Base-by-base conservation (phyloP, 2,113 vertebrate species). In the Nerophis lumbriciformis region DNA sequence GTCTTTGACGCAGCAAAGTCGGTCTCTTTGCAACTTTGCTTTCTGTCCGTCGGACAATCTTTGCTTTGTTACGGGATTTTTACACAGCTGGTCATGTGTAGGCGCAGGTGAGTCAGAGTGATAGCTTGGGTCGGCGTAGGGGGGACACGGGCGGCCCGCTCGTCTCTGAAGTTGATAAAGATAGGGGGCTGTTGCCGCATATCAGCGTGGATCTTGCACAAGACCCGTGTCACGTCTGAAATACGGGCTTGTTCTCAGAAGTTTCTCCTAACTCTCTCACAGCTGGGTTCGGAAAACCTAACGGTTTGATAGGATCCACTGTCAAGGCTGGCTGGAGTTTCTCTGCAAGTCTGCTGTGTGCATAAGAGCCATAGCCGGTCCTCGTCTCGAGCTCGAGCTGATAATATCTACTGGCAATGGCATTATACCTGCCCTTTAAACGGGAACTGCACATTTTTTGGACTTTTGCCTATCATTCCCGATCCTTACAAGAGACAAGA, bases 251-350 rank as follows among this genome's bases (percentile, higher is more conserved):
- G 78, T 75, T 75, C 70, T 47, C 9, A 42, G 52, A 52, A 62
- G 57, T 71, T 69, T 54, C 59, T 63, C 51, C 72, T 61, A 54
- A 19, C 54, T 58, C 39, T 65, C 65, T 72, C 71, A 70, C 78
- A 79, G 78, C 70, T 79, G 78, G 81, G 76, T 59, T 84, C 68
- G 66, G 50, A 83, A 75, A 84, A 82, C 65, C 65, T 65, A 63
- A 54, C 49, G 50, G 60, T 19, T 19, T 49, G 53, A 59, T 62
- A 35, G 72, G 53, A 82, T 65, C 66, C 61, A 39, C 55, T 53
- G 38, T 53, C 48, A 59, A 35, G 4, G 52, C 54, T 62, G 62
- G 64, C 54, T 65, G 64, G 61, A 59, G 70, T 59, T 58, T 59
- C 61, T 59, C 59, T 37, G 36, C 51, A 37, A 37, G 14, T 65